A percentile compares a stretch with the other conserved stretches of the same genome.
These are phyloP conservation scores for Epirrhoe alternata DNA, from an alignment of 2,888 invertebrate genomes.

Conservation along the genomic window DNA sequence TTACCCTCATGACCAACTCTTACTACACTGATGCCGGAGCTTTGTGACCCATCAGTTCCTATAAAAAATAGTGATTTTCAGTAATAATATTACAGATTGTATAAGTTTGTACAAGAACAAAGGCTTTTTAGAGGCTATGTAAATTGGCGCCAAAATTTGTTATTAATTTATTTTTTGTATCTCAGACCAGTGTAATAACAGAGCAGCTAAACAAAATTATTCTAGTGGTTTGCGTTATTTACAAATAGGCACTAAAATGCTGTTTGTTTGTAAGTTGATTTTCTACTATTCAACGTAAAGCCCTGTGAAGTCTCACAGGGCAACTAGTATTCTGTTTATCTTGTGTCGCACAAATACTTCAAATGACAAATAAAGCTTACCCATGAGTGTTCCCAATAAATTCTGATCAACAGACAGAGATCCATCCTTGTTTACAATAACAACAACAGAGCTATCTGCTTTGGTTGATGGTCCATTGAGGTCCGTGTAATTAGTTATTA, in stretches of 20 bases:
- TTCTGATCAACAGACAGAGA: conserved; percentile 92
- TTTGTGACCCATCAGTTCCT: conserved; percentile 83
- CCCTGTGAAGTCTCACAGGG: no score
- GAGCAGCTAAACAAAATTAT: background rate
- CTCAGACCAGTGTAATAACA: background rate
- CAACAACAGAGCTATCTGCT: conserved; percentile 90
- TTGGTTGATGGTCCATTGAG: conserved; percentile 81
- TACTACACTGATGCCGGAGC: conserved; percentile 87
- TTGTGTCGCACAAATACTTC: no score
- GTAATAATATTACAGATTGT: background rate
- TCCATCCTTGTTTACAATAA: conserved; percentile 95
- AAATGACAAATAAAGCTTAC: conserved; percentile 76
- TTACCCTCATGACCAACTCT: conserved; percentile 82
- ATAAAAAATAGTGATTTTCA: conserved; percentile 2
- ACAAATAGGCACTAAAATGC: background rate
- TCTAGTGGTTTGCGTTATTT: background rate
- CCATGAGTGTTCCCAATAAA: conserved; percentile 91
- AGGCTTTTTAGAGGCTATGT: conserved; percentile 7
- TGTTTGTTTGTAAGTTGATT: no score
- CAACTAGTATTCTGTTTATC: no score
- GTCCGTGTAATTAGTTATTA: conserved; percentile 83
- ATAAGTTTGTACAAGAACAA: background rate
- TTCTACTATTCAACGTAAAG: no score
- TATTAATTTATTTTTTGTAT: background rate
- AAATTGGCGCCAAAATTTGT: conserved; percentile 50